Evolutionary conservation across 2,888 invertebrate genomes (phyloP).

Genomic region (Pristionchus japonicus): DNA sequence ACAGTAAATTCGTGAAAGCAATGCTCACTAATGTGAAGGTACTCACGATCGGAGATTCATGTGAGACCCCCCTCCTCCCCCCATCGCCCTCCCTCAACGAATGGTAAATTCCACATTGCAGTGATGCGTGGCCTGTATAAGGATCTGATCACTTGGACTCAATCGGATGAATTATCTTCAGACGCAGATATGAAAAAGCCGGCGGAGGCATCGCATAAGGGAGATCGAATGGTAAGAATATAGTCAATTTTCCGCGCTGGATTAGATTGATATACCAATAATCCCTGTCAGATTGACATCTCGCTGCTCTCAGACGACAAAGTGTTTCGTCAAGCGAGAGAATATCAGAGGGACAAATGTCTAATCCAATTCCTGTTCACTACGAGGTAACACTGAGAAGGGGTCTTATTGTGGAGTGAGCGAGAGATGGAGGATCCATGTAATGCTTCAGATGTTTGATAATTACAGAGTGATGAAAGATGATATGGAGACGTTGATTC

Average conservation of each 20-base stretch:
- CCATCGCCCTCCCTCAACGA: not conserved
- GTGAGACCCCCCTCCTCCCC: slow-evolving; percentile 53
- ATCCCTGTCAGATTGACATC: slow-evolving; percentile 14
- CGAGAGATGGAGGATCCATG: no score
- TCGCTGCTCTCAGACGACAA: slow-evolving; percentile 53
- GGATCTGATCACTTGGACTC: slow-evolving; percentile 53
- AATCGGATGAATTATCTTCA: slow-evolving; percentile 47
- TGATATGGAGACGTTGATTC: slow-evolving; percentile 54
- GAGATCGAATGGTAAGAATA: slow-evolving; percentile 57
- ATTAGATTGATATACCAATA: no score
- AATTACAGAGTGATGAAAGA: slow-evolving; percentile 54
- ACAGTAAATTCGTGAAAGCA: slow-evolving; percentile 13
- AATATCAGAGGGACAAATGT: slow-evolving; percentile 55
- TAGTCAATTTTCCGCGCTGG: no score
- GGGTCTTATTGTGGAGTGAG: not conserved
- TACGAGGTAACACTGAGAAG: slow-evolving; percentile 55
- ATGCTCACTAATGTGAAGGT: slow-evolving; percentile 46
- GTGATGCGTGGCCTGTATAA: slow-evolving; percentile 63
- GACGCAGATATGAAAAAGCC: slow-evolving; percentile 19
- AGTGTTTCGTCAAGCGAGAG: slow-evolving; percentile 60
- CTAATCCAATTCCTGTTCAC: slow-evolving; percentile 60
- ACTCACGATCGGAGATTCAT: slow-evolving; percentile 59
- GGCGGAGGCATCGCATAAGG: slow-evolving; percentile 50
- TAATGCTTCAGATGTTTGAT: no score
- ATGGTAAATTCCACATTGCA: slow-evolving; percentile 48